Base-by-base conservation (phyloP, 1,140 invertebrate genomes). In the Hycleus phaleratus region DNA sequence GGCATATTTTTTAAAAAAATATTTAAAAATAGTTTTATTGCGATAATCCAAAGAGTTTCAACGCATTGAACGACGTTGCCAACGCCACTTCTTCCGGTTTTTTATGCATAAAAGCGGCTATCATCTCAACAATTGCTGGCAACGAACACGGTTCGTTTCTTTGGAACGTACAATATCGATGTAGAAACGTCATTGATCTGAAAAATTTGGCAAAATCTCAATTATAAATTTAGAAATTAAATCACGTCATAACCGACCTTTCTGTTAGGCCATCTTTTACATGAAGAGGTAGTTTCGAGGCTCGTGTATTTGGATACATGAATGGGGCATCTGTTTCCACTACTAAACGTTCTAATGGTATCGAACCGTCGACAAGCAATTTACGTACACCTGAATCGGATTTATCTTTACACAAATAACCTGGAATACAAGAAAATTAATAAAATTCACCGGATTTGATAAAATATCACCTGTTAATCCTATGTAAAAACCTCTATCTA, bases 321-420 rank as follows among this genome's bases (percentile, higher is more conserved):
- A 93, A 97, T 0, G 94, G 94, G 7, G 93, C 87, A 77, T 97
- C 94, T 2, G 91, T 95, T 77, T 96, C 93, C 1, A 97, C 84
- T 32, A 97, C 71, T 48, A 96, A 76, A 71, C 83, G 82, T 64
- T 97, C 91, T 60, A 96, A 69, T 2, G 93, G 90, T 65, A 94
- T 78, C 24, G 84, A 77, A 52, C 87, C 84, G 67, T 90, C 86
- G 39, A 91, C 86, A 9, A 97, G 72, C 46, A 95, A 75, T 68
- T 89, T 85, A 54, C 93, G 78, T 4, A 97, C 86, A 10, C 93
- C 93, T 62, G 87, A 86, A 65, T 93, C 91, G 10, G 90, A 90
- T 77, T 93, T 95, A 68, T 96, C 93, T 78, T 95, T 94, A 77
- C 91, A 93, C n/a, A 94, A 75, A 71, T 91, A 93, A 11, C 91